Evolutionary conservation across 2,888 invertebrate species (phyloP), one percentile per base, ranked within the genome.

Genomic region (Phalangium opilio): DNA sequence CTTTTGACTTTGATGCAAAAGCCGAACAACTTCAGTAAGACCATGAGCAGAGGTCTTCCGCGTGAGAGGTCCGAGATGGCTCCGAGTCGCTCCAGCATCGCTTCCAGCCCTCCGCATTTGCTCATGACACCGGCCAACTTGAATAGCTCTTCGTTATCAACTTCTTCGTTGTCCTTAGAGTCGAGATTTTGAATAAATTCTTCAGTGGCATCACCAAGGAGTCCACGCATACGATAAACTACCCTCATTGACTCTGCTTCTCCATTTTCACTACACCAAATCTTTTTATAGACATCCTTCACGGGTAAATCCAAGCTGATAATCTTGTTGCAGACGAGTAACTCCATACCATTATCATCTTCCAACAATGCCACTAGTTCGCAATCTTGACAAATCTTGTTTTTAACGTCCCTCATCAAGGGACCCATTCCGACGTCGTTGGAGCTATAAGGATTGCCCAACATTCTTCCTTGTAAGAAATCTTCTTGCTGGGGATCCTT

Each of bases 401-500:
- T 96, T 70, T 98, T 98, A 10, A 98, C 87, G 65, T 98, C 93
- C 35, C 96, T 75, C 96, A 98, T 96, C 11, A 95, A 70, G 0
- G 96, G 96, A 0, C 96, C 96, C 59, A 98, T 75, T 7, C 93
- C 95, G 1, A 84, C 79, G 64, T 96, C 96, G 27, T 79, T 74
- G 32, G 87, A 89, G 48, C 87, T 89, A 70, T 96, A 98, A 0
- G 96, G 96, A 71, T 96, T 98, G 43, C 95, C 95, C 59, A 93
- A 72, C 95, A 96, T 96, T 34, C 95, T 79, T 7, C 91, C 87
- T 81, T 90, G 90, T 58, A 98, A 74, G 69, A 95, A 98, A 71
- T 98, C 96, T 68, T 98, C 98, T 62, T 98, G 96, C 60, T 95
- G 95, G 1, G 93, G 86, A 71, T 98, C 98, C 64, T 98, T 98